Evolutionary conservation across 2,888 invertebrate genomes (phyloP), one percentile per base, ranked within the genome.

Genomic region (Pristionchus maxplancki): DNA sequence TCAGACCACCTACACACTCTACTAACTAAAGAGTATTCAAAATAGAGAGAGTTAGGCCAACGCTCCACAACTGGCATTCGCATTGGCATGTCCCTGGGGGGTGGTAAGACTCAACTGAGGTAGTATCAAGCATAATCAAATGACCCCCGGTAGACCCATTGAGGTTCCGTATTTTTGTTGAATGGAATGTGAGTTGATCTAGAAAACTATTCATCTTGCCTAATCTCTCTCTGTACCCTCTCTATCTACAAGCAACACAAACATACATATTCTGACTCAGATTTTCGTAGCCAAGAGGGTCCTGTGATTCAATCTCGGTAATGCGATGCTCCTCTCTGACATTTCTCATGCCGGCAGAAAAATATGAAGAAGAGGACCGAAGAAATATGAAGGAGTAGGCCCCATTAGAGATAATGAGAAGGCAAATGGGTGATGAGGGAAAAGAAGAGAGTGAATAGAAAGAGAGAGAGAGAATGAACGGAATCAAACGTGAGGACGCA

Each of bases 361-460:
- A 71, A 71, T 71, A 71, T 64, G 71, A 71, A 71, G 40, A 40
- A 40, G 20, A 37, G 15, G 71, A 28, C n/a, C 62, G 24, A 28
- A 71, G 40, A 71, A 71, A 71, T 71, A 71, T 78, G 74, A 78
- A 40, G 74, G 74, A 71, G 34, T 28, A 44, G 74, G 74, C 24
- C 37, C 74, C 74, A 78, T 78, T 78, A 78, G 44, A 44, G 44
- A 78, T 44, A 78, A 78, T 78, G 74, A 78, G 44, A 78, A n/a
- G 74, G 44, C 74, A 44, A 78, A 78, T 78, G 74, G 74, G 74
- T 44, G 44, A 78, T 78, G 74, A 78, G 74, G n/a, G n/a, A 34
- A 53, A 53, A 8, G 53, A 20, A 20, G 53, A 53, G 53, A 53
- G 53, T 53, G 53, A 53, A 53, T 53, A 53, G 17, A 53, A 53